Evolutionary conservation across 1,140 invertebrate genomes (phyloP).

Genomic region (Heliothis subflexa): DNA sequence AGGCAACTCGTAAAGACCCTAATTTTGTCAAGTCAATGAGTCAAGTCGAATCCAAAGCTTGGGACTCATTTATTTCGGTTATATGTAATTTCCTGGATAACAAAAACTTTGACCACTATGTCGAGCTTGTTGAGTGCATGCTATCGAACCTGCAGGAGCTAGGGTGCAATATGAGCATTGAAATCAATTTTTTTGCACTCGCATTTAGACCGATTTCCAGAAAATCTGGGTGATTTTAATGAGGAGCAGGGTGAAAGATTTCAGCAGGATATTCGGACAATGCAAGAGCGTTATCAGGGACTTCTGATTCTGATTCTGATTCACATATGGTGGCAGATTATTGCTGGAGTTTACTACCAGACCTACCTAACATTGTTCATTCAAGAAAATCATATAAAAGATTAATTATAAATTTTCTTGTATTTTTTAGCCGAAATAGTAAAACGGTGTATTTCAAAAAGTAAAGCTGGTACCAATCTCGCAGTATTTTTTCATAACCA

Average conservation of each 20-base stretch:
- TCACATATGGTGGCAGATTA: slow-evolving; percentile 31
- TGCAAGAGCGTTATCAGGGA: background rate
- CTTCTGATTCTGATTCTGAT: no score
- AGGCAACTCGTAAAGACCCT: no score
- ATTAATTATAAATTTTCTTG: slow-evolving; percentile 26
- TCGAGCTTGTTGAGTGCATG: no score
- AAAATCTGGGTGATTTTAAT: background rate
- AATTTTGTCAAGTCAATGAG: no score
- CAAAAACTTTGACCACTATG: no score
- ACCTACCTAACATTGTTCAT: slow-evolving; percentile 12
- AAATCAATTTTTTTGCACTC: background rate
- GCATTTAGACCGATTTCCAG: background rate
- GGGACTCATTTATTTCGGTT: no score
- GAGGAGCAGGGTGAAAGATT: no score
- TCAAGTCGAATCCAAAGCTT: no score
- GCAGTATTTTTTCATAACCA: slow-evolving; percentile 23
- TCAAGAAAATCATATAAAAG: slow-evolving; percentile 26
- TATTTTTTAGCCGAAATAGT: slow-evolving; percentile 25
- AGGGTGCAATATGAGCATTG: background rate
- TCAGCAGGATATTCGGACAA: background rate
- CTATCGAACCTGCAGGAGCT: background rate
- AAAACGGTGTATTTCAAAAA: slow-evolving; percentile 27
- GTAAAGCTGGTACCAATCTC: slow-evolving; percentile 26
- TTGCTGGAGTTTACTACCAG: slow-evolving; percentile 20
- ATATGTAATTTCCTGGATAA: no score